phyloP scores from a whole-genome alignment of 2,113 vertebrate genomes.

The Caretta caretta region DNA sequence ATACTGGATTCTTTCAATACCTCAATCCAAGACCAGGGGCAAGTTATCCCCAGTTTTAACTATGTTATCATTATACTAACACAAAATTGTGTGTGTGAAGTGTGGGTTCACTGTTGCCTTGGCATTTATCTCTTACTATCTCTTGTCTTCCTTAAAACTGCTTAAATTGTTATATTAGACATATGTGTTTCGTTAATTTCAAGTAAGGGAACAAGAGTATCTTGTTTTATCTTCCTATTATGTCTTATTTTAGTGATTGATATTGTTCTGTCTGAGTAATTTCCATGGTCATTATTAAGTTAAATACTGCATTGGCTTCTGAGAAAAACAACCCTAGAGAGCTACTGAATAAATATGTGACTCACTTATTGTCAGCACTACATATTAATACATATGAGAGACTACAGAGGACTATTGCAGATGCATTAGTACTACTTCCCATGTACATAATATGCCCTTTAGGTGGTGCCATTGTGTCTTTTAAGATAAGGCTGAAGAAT shows the following conservation, averaged over 20 bases:
- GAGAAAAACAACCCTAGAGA: not conserved
- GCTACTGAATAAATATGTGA: not conserved
- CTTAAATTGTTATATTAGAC: not conserved
- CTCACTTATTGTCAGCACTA: not conserved
- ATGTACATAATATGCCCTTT: slow-evolving; percentile 41
- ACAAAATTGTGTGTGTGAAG: not conserved
- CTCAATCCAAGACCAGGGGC: not conserved
- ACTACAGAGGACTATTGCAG: not conserved
- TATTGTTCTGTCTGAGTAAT: slow-evolving; percentile 23
- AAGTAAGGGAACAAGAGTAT: slow-evolving; percentile 14
- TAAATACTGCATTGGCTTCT: not conserved
- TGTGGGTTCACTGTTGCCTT: not conserved
- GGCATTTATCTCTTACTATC: slow-evolving; percentile 8
- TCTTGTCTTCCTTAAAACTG: slow-evolving; percentile 48
- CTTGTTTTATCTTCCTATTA: slow-evolving; percentile 49
- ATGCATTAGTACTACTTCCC: fast-evolving
- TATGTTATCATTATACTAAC: not conserved
- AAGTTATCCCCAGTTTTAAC: not conserved
- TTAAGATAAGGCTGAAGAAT: not conserved
- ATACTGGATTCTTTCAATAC: not conserved
- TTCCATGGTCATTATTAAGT: slow-evolving; percentile 5
- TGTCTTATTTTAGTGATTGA: slow-evolving; percentile 21
- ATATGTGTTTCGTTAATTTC: not conserved
- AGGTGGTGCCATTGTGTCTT: slow-evolving; percentile 79
- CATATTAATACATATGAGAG: not conserved